These are phyloP conservation scores for Anguilla japonica DNA, from an alignment of 2,113 vertebrate genomes.

Conservation along the genomic window DNA sequence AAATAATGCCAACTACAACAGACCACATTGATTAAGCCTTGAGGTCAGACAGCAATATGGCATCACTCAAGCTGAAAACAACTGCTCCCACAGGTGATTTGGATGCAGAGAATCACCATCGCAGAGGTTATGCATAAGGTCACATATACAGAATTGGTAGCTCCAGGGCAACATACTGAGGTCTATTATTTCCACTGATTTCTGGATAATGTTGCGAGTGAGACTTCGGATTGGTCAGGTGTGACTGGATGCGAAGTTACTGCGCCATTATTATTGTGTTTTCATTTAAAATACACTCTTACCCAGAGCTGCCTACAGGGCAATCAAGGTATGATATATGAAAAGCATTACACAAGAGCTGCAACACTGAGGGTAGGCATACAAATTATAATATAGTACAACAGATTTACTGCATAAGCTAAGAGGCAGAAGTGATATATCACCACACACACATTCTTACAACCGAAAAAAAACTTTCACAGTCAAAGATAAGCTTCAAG, in stretches of 20 bases:
- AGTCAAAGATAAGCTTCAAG: background rate
- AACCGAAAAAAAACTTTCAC: no score
- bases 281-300: no score
- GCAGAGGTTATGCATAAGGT: background rate
- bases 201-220: background rate
- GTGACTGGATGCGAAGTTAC: no score
- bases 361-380: background rate
- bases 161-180: background rate
- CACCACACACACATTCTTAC: no score
- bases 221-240: background rate
- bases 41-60: background rate
- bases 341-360: no score
- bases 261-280: no score
- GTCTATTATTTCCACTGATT: background rate
- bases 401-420: background rate
- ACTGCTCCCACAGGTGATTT: background rate
- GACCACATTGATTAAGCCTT: background rate
- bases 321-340: no score
- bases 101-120: background rate
- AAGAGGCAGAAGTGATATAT: no score
- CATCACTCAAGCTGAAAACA: background rate
- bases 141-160: background rate
- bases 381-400: background rate
- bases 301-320: no score
- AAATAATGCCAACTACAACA: background rate